Evolutionary conservation across 2,113 vertebrate species (phyloP), one percentile per base, ranked within the genome.

Genomic region (Notothenia rossii): DNA sequence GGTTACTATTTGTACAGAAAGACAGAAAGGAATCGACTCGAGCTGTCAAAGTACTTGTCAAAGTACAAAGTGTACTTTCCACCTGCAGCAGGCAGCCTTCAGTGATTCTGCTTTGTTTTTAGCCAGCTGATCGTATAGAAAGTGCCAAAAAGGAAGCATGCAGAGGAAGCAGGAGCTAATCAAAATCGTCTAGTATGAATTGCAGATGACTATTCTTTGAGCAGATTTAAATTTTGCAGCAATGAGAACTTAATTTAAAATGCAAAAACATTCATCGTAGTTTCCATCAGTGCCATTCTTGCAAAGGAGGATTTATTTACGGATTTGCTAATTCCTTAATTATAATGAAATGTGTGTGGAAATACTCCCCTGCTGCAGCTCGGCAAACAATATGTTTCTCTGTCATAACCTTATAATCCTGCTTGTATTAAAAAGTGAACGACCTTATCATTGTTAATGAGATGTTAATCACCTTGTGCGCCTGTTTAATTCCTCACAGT

Each of bases 401-500:
- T 4, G 10, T 62, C 55, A 17, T 6, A 49, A 25, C 36, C 51
- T 77, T 50, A 43, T 54, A 22, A 69, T 59, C 10, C 45, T 4
- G 11, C 65, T 45, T 55, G 20, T 46, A 49, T 53, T 33, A 29
- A 45, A 83, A 70, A 61, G 17, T 69, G 69, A 71, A 10, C n/a
- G 3, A 53, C 5, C 64, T 13, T 51, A 11, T 60, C 12, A 40
- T n/a, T 22, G n/a, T 6, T 75, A 73, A 77, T 73, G n/a, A 68
- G 72, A 81, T 86, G 48, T 18, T 58, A 72, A 79, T 84, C 62
- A 40, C 3, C 12, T 50, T 48, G 29, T 68, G 50, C 80, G 33
- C 54, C 67, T 56, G n/a, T 67, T 69, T 55, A 49, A 76, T 70
- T 60, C 60, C 64, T 73, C 54, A 46, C 59, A 71, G 45, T 65